These are phyloP conservation scores for Ornithoptera priamus DNA, from an alignment of 2,888 invertebrate genomes.

Conservation along the genomic window DNA sequence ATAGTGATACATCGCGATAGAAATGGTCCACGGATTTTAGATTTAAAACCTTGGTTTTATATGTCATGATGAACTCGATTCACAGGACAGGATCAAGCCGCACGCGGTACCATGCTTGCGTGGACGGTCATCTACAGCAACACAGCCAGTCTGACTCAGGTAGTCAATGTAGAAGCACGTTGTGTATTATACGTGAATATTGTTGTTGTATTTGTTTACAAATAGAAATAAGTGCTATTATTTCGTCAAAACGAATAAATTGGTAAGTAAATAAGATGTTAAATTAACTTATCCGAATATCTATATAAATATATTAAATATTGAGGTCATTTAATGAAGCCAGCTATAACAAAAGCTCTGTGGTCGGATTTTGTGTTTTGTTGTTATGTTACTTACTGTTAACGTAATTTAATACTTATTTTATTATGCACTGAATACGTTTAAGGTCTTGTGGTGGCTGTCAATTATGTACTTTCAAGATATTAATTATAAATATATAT, in stretches of 20 bases:
- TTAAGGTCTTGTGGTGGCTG: constrained; percentile 9
- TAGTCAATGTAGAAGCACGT: constrained; percentile 55
- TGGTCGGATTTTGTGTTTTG: constrained; percentile 14
- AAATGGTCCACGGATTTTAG: constrained; percentile 6
- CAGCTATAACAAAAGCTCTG: constrained; percentile 12
- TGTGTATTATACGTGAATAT: constrained; percentile 30
- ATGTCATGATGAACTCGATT: constrained; percentile 55
- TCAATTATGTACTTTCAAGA: constrained; percentile 2
- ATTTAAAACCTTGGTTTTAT: constrained; percentile 21
- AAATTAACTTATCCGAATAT: background rate
- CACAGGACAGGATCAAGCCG: constrained; percentile 39
- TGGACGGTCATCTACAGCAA: constrained; percentile 7
- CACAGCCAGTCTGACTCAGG: constrained; percentile 56
- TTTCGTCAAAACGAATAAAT: constrained; percentile 54
- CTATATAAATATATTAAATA: background rate
- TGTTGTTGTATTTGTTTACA: constrained; percentile 59
- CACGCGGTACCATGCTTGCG: background rate
- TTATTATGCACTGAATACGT: constrained; percentile 9
- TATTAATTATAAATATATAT: background rate
- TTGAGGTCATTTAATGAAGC: background rate
- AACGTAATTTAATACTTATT: constrained; percentile 12
- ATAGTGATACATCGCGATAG: background rate
- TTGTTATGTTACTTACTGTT: constrained; percentile 8
- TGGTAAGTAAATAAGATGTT: constrained; percentile 57
- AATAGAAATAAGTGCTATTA: constrained; percentile 58